Percentiles rank a stretch among this genome's conserved stretches.
phyloP scores from a whole-genome alignment of 2,888 invertebrate genomes.

The Norana najaformis region DNA sequence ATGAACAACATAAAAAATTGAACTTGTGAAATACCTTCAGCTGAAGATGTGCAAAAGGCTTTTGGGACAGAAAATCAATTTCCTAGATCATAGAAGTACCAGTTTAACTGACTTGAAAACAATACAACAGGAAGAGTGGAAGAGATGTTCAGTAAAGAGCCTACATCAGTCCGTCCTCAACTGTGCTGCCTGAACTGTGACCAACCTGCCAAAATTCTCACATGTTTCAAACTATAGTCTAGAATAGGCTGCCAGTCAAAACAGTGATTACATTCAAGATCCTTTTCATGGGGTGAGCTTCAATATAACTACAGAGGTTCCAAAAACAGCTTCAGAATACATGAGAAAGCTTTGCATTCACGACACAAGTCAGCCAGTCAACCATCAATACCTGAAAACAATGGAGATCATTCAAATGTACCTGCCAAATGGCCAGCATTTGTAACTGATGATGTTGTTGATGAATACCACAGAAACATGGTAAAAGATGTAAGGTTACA shows the following conservation, averaged over 20 bases:
- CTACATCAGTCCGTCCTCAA: background rate
- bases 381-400: too few relatives aligned
- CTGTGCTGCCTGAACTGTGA: background rate
- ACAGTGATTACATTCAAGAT: background rate
- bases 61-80: constrained; percentile 20
- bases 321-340: too few relatives aligned
- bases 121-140: constrained; percentile 2
- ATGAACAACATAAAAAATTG: constrained; percentile 39
- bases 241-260: background rate
- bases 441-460: too few relatives aligned
- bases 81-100: constrained; percentile 19
- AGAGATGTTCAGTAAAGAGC: background rate
- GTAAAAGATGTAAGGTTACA: background rate
- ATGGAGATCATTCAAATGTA: too few relatives aligned
- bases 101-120: background rate
- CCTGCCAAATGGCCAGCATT: too few relatives aligned
- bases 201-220: background rate
- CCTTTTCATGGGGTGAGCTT: background rate
- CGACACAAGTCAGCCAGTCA: too few relatives aligned
- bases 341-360: too few relatives aligned
- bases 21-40: constrained; percentile 28
- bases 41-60: constrained; percentile 8
- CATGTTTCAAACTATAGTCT: background rate
- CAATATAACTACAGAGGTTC: too few relatives aligned
- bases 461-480: too few relatives aligned